Base-by-base conservation (phyloP, 2,797 vertebrate species). In the Enteromius paludinosus region DNA sequence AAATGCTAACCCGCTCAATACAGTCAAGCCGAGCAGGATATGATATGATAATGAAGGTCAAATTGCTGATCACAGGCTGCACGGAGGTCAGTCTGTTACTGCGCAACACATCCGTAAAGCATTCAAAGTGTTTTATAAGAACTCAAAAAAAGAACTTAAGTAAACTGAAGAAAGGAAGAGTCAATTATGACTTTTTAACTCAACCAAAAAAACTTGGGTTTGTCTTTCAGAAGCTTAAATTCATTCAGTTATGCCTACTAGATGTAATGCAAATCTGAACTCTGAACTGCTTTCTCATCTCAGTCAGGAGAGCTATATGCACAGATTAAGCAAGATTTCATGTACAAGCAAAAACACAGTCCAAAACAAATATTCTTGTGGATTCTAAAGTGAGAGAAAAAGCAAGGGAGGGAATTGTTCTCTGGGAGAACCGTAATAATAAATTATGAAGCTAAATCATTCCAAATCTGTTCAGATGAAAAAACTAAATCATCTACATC, bases 1-100 rank as follows among this genome's bases (percentile, higher is more conserved):
- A 90, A 92, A 93, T 92, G 92, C 90, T 93, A 93, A 86, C 90
- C 87, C 87, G 83, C 92, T 93, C 91, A 72, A 85, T 82, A 78
- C 28, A 70, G 78, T 85, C 74, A 73, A 61, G 69, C 25, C 8
- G 62, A 66, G 47, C 47, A 66, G 43, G 74, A 73, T 49, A 78
- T 85, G 79, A 82, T 81, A 70, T 68, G 43, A 81, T 78, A n/a
- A 87, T 88, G 89, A 92, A 92, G 91, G 92, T 91, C 90, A 90
- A 15, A 45, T 79, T 33, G 83, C 85, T 54, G 38, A 81, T 76
- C 72, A 35, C 33, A 56, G 30, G 66, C 62, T 43, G 74, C 47
- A 45, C 45, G 25, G 65, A 62, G 74, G 41, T 77, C 43, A 30
- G 72, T 68, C 65, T 35, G 45, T 20, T 25, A 18, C 62, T 65